Conservation (phyloP, 2,888 invertebrate genomes). For the Epinotia ramella region DNA sequence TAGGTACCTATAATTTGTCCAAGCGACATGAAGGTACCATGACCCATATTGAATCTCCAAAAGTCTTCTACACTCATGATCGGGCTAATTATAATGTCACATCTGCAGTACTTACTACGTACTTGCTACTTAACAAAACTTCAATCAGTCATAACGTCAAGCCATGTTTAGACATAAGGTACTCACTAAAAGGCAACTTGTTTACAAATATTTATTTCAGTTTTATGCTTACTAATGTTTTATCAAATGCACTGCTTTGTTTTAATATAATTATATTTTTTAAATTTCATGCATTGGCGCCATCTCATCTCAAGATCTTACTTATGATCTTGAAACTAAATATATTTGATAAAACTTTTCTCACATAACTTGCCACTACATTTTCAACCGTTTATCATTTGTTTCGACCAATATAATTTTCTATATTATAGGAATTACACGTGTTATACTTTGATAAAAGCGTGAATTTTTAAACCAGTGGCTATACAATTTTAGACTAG, state of each 20-base stretch:
- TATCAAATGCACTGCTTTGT: not conserved
- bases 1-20: no score
- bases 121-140: not conserved
- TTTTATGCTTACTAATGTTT: conserved; percentile 12
- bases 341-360: conserved; percentile 17
- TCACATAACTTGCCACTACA: not conserved
- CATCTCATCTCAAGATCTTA: no score
- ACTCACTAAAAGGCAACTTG: conserved; percentile 71
- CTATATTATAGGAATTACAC: conserved; percentile 21
- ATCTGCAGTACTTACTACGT: not conserved
- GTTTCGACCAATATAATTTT: conserved; percentile 18
- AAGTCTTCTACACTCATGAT: no score
- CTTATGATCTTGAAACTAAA: not conserved
- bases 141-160: conserved; percentile 49
- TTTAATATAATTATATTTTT: not conserved
- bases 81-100: no score
- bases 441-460: conserved; percentile 26
- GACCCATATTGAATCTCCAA: no score
- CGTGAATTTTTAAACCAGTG: conserved; percentile 31
- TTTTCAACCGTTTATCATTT: conserved; percentile 15
- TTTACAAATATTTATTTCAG: conserved; percentile 47
- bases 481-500: conserved; percentile 58
- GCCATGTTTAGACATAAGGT: conserved; percentile 55
- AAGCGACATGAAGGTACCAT: not conserved
- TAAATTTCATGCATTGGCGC: not conserved